Base-by-base conservation (phyloP, 1,140 invertebrate species). In the Rhagoletis pomonella region DNA sequence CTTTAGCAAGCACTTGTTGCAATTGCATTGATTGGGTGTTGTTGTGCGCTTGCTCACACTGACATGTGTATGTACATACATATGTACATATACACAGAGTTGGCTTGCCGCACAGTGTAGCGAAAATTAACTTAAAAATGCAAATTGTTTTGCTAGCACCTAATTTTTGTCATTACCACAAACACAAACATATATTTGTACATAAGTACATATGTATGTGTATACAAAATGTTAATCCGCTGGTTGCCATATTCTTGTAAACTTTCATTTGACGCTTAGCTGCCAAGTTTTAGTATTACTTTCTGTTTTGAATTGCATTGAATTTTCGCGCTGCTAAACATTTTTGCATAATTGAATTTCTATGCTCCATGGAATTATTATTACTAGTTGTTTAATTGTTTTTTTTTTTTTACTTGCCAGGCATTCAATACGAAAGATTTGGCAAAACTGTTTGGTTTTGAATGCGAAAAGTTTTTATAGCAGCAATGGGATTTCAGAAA, bases 141-240 rank as follows among this genome's bases (percentile, higher is more conserved):
- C 90, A 92, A 92, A 92, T 91, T 92, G 91, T 92, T 92, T 92
- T 91, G 91, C 92, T 92, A 92, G 90, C 91, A 92, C 91, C 91
- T 92, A 91, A 91, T 92, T 92, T 90, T 91, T 87, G 88, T 89
- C 89, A 92, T 92, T 90, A 90, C 88, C 89, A 58, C 29, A 29
- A 4, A 62, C 12, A 60, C 44, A n/a, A 7, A 60, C 29, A 55
- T 12, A 81, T 9, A 55, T 55, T 7, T 55, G 50, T 55, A 55
- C 9, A 9, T 55, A 55, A 6, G 50, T 55, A 55, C 9, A 10
- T 55, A 55, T 55, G 50, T 55, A 55, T 7, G 50, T 0, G 10
- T 55, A 10, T 0, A 55, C 10, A 29, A 55, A 55, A 10, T 55
- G 50, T 10, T 55, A 10, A 55, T 5, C 50, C 10, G 50, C 5